Evolutionary conservation across 2,797 vertebrate species (phyloP).

Genomic region (Falco columbarius): DNA sequence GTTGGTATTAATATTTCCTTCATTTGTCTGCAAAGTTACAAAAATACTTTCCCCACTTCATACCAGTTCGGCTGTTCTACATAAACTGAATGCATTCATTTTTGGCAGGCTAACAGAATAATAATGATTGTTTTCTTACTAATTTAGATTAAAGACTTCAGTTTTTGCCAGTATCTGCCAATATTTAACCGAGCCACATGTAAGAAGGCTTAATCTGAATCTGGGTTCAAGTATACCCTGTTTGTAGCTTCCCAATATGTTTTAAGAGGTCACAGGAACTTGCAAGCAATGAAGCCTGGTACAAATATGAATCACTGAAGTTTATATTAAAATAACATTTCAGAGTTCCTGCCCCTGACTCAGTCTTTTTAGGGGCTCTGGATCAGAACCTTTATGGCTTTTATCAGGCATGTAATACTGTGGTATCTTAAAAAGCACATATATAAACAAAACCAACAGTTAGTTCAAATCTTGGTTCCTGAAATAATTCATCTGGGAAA

Average conservation of each 20-base stretch:
- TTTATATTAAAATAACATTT: background rate
- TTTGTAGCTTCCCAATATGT: background rate
- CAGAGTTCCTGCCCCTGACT: background rate
- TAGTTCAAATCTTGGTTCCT: background rate
- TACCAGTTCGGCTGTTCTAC: background rate
- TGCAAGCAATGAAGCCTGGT: background rate
- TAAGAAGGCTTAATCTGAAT: background rate
- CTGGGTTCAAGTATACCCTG: accelerated
- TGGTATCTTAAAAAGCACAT: background rate
- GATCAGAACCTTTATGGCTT: background rate
- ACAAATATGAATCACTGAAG: background rate
- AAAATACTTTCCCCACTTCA: background rate
- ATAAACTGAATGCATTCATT: background rate
- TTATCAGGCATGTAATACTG: background rate
- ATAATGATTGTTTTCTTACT: background rate
- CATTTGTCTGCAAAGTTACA: background rate
- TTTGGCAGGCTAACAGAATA: background rate
- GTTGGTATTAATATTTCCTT: background rate
- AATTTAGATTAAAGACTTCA: background rate
- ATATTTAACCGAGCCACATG: background rate
- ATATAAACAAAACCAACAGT: background rate
- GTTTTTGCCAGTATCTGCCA: background rate
- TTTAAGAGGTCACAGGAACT: background rate
- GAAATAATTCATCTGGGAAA: background rate
- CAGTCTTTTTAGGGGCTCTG: background rate